Evolutionary conservation across 2,113 vertebrate genomes (phyloP), one percentile per base, ranked within the genome.

Genomic region (Phoxinus phoxinus): DNA sequence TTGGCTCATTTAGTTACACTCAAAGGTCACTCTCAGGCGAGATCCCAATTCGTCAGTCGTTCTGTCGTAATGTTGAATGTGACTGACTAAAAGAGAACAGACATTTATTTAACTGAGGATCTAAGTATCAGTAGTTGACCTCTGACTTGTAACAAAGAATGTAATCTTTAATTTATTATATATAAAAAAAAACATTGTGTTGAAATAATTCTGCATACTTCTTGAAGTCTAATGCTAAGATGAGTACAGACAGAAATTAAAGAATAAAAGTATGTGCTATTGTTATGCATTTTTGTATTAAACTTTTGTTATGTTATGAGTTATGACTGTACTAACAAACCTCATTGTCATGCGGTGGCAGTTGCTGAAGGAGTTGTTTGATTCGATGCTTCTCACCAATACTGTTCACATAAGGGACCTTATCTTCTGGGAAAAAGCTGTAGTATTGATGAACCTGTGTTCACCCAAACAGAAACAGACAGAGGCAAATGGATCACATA

Each of bases 281-380:
- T 41, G 77, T 17, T 61, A 27, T 80, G 35, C 8, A 15, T 44
- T 63, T 61, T 25, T 74, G 23, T 25, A 46, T 74, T 46, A 25
- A 46, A 74, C 5, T 15, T 8, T 23, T 74, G n/a, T n/a, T n/a
- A n/a, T n/a, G n/a, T n/a, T n/a, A 48, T 76, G 73, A 76, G 46
- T 63, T 41, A 76, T 63, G 72, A 81, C 10, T 19, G 4, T 80
- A 78, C 15, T 53, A 48, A 81, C 87, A 76, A 88, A 99, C 98
- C 97, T 99, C 98, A 92, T 98, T 99, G 96, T 99, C 98, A 59
- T 99, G 98, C 0, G 98, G 97, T 0, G 98, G 98, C 89, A 99
- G 93, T 93, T 99, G 98, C 89, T 99, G 97, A 25, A 99, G 92
- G 48, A 99, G 96, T 88, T 99, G 98, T 87, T 99, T 99, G 90